Evolutionary conservation across 2,888 invertebrate species (phyloP).

Genomic region (Ophion slaviceki): DNA sequence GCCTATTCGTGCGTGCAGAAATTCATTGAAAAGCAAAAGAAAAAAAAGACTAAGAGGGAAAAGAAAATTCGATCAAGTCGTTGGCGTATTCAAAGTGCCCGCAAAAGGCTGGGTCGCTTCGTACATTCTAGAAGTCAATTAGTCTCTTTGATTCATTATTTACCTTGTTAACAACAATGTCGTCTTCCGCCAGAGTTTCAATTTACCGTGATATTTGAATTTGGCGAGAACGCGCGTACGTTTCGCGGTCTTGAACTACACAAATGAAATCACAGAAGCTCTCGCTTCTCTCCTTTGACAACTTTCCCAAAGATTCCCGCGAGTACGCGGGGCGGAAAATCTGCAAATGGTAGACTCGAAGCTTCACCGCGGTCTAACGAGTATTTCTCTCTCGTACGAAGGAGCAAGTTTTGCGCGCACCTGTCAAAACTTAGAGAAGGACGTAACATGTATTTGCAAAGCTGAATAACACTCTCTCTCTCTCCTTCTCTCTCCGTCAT

Average conservation of each 20-base stretch:
- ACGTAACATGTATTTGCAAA: slow-evolving; percentile 36
- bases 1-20: slow-evolving; percentile 4
- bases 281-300: slow-evolving; percentile 28
- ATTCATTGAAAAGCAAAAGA: slow-evolving; percentile 8
- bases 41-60: neutral
- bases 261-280: slow-evolving; percentile 34
- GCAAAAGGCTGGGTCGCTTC: neutral
- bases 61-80: neutral
- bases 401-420: slow-evolving; percentile 1
- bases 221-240: slow-evolving; percentile 14
- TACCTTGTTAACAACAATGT: slow-evolving; percentile 11
- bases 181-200: neutral
- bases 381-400: slow-evolving; percentile 19
- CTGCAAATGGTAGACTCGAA: slow-evolving; percentile 17
- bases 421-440: slow-evolving; percentile 28
- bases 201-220: slow-evolving; percentile 17
- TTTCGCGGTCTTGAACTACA: slow-evolving; percentile 17
- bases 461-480: neutral
- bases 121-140: neutral
- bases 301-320: slow-evolving; percentile 39
- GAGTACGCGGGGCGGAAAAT: slow-evolving; percentile 10
- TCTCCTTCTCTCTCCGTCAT: neutral
- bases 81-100: neutral
- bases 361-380: slow-evolving; percentile 4
- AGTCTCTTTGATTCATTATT: neutral